Evolutionary conservation across 2,888 invertebrate species (phyloP), one percentile per base, ranked within the genome.

Genomic region (Acanthosepion pharaonis): DNA sequence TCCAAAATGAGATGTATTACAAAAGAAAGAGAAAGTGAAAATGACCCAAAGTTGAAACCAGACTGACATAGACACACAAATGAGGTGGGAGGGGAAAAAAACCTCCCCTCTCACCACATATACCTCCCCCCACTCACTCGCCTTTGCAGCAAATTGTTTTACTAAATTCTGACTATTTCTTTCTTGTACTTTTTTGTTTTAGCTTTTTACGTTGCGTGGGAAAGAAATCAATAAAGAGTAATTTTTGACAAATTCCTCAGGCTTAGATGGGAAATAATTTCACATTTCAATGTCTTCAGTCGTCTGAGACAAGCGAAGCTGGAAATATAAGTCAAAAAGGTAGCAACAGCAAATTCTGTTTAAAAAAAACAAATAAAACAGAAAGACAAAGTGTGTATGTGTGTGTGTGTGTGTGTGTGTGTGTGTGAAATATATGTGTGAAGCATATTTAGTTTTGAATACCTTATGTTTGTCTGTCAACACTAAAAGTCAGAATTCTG

Each of bases 211-310:
- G n/a, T 93, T 20, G 55, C 23, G 20, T 11, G n/a, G 55, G n/a
- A 48, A 28, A 33, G 23, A 48, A 93, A 55, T 93, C 93, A 93
- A 55, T 49, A 93, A 25, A 23, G 51, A 93, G 53, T 53, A 53
- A 49, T 91, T 42, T 64, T 91, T 48, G n/a, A 51, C n/a, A 55
- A 94, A 92, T 33, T 91, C 55, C 93, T 93, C 23, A 23, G 55
- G n/a, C 6, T 55, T 55, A n/a, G 18, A 48, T 42, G 33, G 18
- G 20, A 92, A 92, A 51, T 28, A 91, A 91, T 48, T 49, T 25
- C 49, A 91, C 18, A 53, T 92, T 20, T 92, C 33, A 92, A 28
- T 28, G 28, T 25, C 28, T 53, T 92, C 49, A 92, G 20, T 48
- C n/a, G 25, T 42, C 33, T 92, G 33, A 23, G 28, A 49, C 53